These are phyloP conservation scores for Clarias gariepinus DNA, from an alignment of 2,113 vertebrate genomes.

Conservation along the genomic window DNA sequence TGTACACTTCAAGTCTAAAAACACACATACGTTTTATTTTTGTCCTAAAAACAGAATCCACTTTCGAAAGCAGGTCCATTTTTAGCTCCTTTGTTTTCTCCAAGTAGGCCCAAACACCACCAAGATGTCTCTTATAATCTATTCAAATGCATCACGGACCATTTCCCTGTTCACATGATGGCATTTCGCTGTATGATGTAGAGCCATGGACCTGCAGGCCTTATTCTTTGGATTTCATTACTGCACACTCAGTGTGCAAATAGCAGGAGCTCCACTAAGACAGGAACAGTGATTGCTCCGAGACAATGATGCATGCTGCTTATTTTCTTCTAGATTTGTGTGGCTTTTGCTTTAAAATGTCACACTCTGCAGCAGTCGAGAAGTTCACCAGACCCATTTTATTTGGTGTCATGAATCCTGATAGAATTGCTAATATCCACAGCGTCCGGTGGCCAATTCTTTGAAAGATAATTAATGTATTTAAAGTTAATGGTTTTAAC, in stretches of 20 bases:
- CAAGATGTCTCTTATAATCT: neutral
- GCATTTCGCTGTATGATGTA: slow-evolving; percentile 19
- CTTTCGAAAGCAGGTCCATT: neutral
- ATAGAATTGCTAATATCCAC: neutral
- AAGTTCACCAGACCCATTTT: neutral
- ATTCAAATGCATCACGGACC: neutral
- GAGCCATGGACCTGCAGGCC: slow-evolving; percentile 10
- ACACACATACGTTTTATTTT: neutral
- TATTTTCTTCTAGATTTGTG: slow-evolving; percentile 45
- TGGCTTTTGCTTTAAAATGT: slow-evolving; percentile 27
- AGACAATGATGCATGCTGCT: slow-evolving; percentile 41
- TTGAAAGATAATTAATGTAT: neutral
- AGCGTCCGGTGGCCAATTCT: neutral
- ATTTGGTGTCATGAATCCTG: neutral
- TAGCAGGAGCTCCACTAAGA: slow-evolving; percentile 45
- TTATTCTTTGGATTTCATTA: slow-evolving; percentile 41
- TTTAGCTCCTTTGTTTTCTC: neutral
- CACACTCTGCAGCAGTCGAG: slow-evolving; percentile 11
- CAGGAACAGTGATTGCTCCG: slow-evolving; percentile 36
- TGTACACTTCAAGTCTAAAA: neutral
- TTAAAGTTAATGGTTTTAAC: neutral
- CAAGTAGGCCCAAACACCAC: neutral
- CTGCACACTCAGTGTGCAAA: slow-evolving; percentile 40
- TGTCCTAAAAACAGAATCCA: neutral
- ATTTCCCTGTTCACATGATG: slow-evolving; percentile 17